Percentiles rank a stretch among this genome's conserved stretches.
Conservation (phyloP, 2,888 invertebrate species). For the Pseudoips prasinana region DNA sequence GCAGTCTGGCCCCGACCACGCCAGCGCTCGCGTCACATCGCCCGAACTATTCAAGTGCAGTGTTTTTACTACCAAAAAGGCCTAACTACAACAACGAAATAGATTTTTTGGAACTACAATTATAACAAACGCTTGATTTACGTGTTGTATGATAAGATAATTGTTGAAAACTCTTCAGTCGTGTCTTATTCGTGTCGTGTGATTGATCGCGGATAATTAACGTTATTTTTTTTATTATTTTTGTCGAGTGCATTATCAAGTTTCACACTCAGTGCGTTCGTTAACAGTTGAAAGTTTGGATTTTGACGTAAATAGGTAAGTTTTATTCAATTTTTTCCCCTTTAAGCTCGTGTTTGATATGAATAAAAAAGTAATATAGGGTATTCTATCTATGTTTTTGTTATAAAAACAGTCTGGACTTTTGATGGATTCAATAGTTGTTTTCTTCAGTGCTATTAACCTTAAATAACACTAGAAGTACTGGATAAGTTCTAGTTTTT, state of each 20-base stretch:
- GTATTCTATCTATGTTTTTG: no score
- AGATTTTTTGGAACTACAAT: conserved; percentile 22
- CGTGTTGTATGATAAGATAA: conserved; percentile 58
- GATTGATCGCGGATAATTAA: conserved; percentile 51
- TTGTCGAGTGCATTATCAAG: conserved; percentile 47
- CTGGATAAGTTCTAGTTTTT: not conserved
- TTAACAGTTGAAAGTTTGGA: conserved; percentile 57
- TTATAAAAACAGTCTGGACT: no score
- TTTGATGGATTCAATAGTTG: no score
- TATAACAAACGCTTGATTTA: conserved; percentile 33
- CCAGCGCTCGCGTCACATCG: conserved; percentile 43
- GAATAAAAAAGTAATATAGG: not conserved
- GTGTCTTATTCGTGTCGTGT: conserved; percentile 63
- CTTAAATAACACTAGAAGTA: conserved; percentile 1
- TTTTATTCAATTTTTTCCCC: conserved; percentile 17
- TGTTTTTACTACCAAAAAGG: conserved; percentile 31
- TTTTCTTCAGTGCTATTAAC: conserved; percentile 10
- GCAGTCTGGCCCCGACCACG: conserved; percentile 62
- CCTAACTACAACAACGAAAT: conserved; percentile 47
- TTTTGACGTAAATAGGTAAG: conserved; percentile 64
- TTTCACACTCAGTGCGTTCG: conserved; percentile 49
- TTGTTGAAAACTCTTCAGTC: conserved; percentile 33
- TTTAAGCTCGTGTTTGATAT: not conserved
- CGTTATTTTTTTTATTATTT: conserved; percentile 25
- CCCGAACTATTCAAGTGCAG: conserved; percentile 30